Base-by-base conservation (phyloP, 2,888 invertebrate species). In the Cotesia congregata region DNA sequence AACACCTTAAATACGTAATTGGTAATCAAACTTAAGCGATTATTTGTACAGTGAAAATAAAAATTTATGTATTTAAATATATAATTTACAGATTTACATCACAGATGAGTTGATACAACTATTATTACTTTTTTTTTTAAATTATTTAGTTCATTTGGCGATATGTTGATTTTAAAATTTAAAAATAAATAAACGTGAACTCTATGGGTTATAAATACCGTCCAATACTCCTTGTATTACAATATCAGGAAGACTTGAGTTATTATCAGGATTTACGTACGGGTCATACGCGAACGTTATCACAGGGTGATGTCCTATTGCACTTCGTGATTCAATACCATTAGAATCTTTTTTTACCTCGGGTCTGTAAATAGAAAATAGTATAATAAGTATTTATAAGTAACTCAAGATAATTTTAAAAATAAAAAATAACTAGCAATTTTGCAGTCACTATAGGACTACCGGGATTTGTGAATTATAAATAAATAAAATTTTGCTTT, bases 141-240 rank as follows among this genome's bases (percentile, higher is more conserved):
- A 7, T 41, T 41, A 41, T 7, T 50, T 12, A 50, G 12, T 50
- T 50, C 7, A 50, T 12, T 9, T 50, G 12, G 7, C 50, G 4
- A 50, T 2, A 12, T 12, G 12, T 50, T 50, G 50, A 50, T 50
- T 50, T 12, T 30, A 3, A 30, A 30, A 30, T 30, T 30, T 4
- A 30, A 30, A 30, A 30, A 30, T 30, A 30, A 30, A 30, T 30
- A 30, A 30, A 30, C 30, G 30, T 30, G 30, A 30, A 78, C 80
- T 80, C 68, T 64, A 79, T 0, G 86, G 84, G 76, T 88, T 86
- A 80, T 89, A 89, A 78, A 88, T 83, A 74, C 89, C 90, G 72
- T 88, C 78, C n/a, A 90, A 82, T 30, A 90, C 90, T 20, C 90
- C 90, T 65, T 88, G 86, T 12, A 88, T 90, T n/a, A 90, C 87